Base-by-base conservation (phyloP, 2,113 vertebrate species). In the Hassar affinis region DNA sequence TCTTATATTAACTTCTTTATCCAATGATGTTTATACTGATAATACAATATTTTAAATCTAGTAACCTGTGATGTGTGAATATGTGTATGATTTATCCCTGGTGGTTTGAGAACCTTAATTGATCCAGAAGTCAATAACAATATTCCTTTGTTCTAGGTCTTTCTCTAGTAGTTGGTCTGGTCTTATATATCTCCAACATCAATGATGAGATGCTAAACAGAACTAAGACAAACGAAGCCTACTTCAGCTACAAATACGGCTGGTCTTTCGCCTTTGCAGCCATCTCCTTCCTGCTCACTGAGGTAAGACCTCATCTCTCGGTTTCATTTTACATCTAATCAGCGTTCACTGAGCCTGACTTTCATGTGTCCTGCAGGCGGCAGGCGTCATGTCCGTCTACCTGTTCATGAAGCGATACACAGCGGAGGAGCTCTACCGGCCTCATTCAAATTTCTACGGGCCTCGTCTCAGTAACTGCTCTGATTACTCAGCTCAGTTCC, bases 361-460 rank as follows among this genome's bases (percentile, higher is more conserved):
- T 33, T 38, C 8, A 15, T 85, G 12, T 86, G 45, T 52, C 61
- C 27, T 78, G 69, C 91, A 97, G 96, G 94, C 95, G 0, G 96
- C 96, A 0, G 96, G 96, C 5, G 96, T 97, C 87, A 97, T 97
- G 96, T 97, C 96, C 0, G 96, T 97, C 54, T 97, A 97, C 90
- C 93, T 98, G 82, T 97, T 97, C 91, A 97, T 97, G 96, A 97
- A 97, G 91, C 91, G 96, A 20, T 97, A 97, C 92, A 96, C 95
- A 0, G 95, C 96, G 0, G 96, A 97, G 90, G 96, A 97, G 83
- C 93, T 96, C 82, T 97, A 96, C 91, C 89, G 95, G 12, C 96
- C 96, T 1, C 95, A 96, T 79, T 95, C 95, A 0, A 89, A 94
- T 85, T 96, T 95, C 93, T 97, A 97, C 92, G 93, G 94, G 0